These are phyloP conservation scores for Chrysodeixis includens DNA, from an alignment of 2,888 invertebrate genomes.

Conservation along the genomic window DNA sequence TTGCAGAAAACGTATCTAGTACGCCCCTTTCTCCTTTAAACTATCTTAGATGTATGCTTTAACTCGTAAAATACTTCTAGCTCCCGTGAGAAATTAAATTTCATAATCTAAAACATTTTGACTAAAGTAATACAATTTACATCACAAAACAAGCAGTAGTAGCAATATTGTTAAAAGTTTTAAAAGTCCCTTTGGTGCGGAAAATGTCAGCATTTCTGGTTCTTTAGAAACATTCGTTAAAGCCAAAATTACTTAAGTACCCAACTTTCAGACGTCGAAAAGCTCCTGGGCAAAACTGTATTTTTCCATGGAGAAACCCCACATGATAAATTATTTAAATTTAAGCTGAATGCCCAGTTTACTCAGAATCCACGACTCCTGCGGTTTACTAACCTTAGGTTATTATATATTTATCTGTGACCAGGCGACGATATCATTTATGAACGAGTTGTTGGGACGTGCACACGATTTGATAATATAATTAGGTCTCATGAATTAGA, in stretches of 20 bases:
- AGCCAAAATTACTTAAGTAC: background rate
- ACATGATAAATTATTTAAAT: slow-evolving; percentile 35
- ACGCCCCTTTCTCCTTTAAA: background rate
- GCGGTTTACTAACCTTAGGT: slow-evolving; percentile 28
- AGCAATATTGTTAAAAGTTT: background rate
- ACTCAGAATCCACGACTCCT: slow-evolving; percentile 34
- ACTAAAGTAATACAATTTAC: background rate
- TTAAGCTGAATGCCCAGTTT: slow-evolving; percentile 22
- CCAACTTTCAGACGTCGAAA: slow-evolving; percentile 8
- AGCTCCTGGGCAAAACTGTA: slow-evolving; percentile 15
- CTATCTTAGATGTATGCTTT: background rate
- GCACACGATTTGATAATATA: slow-evolving; percentile 18
- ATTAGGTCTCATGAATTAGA: background rate
- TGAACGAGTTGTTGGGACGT: slow-evolving; percentile 24
- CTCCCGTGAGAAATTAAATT: background rate
- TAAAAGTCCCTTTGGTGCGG: background rate
- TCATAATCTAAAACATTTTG: background rate
- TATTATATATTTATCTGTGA: slow-evolving; percentile 42
- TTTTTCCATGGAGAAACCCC: slow-evolving; percentile 45
- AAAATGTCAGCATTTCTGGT: background rate
- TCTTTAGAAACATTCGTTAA: background rate
- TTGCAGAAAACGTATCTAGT: background rate
- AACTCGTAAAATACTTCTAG: background rate
- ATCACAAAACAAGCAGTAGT: background rate
- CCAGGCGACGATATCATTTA: slow-evolving; percentile 42